Conservation (phyloP, 2,797 vertebrate species). For the Coreius guichenoti region DNA sequence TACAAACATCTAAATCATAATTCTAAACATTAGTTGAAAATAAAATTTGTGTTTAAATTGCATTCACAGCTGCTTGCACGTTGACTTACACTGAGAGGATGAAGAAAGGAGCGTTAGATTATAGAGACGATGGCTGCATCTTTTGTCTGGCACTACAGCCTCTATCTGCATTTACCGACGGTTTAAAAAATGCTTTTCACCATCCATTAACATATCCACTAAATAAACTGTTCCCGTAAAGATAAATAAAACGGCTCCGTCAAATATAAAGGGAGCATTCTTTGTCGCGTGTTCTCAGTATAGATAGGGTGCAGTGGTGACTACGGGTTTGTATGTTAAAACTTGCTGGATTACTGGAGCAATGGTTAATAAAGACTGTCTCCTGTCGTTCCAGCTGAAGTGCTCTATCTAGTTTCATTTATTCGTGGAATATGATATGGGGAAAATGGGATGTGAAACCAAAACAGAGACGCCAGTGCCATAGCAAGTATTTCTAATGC, state of each 20-base stretch:
- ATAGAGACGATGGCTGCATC: constrained; percentile 61
- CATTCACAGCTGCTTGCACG: background rate
- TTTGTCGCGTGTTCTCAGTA: background rate
- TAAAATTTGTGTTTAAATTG: background rate
- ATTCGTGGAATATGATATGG: constrained; percentile 64
- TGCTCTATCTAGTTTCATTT: constrained; percentile 48
- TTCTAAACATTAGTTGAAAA: no score
- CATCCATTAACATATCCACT: background rate
- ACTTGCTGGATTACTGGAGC: constrained; percentile 15
- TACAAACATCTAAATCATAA: background rate
- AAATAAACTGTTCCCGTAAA: background rate
- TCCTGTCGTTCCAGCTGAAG: background rate
- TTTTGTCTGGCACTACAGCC: constrained; percentile 73
- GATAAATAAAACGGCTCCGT: background rate
- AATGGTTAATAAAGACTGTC: background rate
- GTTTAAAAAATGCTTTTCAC: background rate
- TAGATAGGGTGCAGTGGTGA: background rate
- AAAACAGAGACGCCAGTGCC: constrained; percentile 48
- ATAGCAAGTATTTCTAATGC: background rate
- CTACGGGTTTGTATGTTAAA: background rate
- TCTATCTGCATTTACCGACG: constrained; percentile 25
- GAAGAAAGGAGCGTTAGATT: constrained; percentile 16
- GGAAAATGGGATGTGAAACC: constrained; percentile 51
- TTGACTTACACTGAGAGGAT: background rate
- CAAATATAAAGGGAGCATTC: background rate